These are phyloP conservation scores for Meleagris gallopavo DNA, from an alignment of 2,113 vertebrate species.

Conservation along the genomic window DNA sequence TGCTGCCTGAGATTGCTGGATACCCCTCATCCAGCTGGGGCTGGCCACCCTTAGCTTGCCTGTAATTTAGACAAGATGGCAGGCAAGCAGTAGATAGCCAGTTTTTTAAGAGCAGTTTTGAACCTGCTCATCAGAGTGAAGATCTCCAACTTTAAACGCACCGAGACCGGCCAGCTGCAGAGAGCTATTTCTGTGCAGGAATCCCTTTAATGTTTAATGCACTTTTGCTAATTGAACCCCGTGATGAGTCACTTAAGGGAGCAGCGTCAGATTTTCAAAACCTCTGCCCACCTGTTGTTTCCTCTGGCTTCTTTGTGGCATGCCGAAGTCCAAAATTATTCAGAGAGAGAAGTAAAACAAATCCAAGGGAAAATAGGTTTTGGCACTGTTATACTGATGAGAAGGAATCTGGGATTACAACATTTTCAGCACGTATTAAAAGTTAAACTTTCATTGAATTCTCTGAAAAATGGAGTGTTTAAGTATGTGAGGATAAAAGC, in stretches of 20 bases:
- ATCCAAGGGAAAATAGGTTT: background rate
- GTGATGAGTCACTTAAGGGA: conserved; percentile 35
- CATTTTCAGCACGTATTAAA: background rate
- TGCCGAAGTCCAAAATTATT: background rate
- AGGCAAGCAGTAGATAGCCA: background rate
- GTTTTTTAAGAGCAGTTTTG: conserved; percentile 2
- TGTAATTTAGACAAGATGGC: conserved; percentile 20
- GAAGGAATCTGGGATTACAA: background rate
- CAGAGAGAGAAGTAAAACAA: background rate
- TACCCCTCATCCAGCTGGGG: background rate
- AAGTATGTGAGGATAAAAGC: background rate
- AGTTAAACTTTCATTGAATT: background rate
- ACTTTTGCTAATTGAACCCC: conserved; percentile 18
- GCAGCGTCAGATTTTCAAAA: background rate
- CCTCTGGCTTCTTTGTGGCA: background rate
- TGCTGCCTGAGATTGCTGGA: background rate
- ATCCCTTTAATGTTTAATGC: conserved; percentile 52
- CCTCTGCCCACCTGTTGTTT: conserved; percentile 31
- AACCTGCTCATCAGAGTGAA: conserved; percentile 28
- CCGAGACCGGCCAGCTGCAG: background rate
- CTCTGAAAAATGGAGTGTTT: background rate
- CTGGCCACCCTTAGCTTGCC: background rate
- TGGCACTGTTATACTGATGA: background rate
- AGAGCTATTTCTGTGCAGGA: conserved; percentile 48
- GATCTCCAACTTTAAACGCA: conserved; percentile 3